Percentiles rank a stretch among this genome's conserved stretches.
Conservation (phyloP, 2,888 invertebrate genomes). For the Leptinotarsa haldemani region DNA sequence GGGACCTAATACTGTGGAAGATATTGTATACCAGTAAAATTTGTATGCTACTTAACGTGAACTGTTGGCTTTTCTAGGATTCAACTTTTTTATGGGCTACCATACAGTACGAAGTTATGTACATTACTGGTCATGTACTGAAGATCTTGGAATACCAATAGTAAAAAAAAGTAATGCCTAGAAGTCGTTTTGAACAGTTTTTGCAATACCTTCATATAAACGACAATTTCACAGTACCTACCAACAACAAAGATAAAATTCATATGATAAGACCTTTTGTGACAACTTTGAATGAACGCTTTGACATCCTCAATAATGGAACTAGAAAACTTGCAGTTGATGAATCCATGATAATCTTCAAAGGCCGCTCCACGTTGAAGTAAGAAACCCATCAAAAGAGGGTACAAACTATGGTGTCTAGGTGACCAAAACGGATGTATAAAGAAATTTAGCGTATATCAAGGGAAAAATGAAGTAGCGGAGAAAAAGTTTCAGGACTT, state of each 20-base stretch:
- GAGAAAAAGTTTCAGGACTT: conserved; percentile 21
- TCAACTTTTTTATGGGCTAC: conserved; percentile 30
- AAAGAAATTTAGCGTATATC: conserved; percentile 25
- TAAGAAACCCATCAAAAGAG: conserved; percentile 20
- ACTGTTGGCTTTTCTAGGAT: conserved; percentile 28
- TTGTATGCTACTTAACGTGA: conserved; percentile 31
- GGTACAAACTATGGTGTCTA: conserved; percentile 23
- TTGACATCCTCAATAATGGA: conserved; percentile 22
- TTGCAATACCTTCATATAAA: conserved; percentile 35
- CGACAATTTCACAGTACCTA: conserved; percentile 28
- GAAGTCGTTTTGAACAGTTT: conserved; percentile 33
- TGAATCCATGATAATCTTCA: conserved; percentile 43
- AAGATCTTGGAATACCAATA: conserved; percentile 24
- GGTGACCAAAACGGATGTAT: conserved; percentile 23
- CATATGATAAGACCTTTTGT: conserved; percentile 34
- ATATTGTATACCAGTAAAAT: conserved; percentile 30
- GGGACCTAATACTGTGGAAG: conserved; percentile 22
- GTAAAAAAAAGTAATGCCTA: conserved; percentile 19
- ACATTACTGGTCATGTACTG: conserved; percentile 30
- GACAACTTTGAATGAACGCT: conserved; percentile 28
- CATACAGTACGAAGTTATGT: conserved; percentile 22
- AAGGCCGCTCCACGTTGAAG: conserved; percentile 41
- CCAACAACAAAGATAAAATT: conserved; percentile 36
- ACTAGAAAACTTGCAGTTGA: conserved; percentile 38
- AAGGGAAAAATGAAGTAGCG: conserved; percentile 24